Evolutionary conservation across 2,797 vertebrate species (phyloP).

Genomic region (Dendrocincla tyrannina): DNA sequence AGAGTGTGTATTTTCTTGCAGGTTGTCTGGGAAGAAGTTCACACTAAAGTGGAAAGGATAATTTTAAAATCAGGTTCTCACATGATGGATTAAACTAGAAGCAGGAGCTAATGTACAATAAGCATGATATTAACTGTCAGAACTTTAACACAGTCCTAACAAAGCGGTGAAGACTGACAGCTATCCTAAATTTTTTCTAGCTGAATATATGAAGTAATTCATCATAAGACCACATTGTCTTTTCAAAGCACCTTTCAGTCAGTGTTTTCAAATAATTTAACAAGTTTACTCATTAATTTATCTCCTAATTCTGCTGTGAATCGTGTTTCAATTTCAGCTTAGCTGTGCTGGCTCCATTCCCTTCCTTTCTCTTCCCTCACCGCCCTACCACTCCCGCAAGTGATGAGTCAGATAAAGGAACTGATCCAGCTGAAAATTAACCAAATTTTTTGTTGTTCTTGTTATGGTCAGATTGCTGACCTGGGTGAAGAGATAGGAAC

Average conservation of each 20-base stretch:
- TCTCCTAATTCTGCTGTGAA: neutral
- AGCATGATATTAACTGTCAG: neutral
- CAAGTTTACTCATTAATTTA: neutral
- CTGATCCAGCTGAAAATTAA: slow-evolving; percentile 9
- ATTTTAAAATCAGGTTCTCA: neutral
- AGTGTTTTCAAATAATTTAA: neutral
- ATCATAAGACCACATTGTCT: neutral
- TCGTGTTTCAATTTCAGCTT: neutral
- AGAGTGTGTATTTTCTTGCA: neutral
- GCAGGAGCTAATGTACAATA: neutral
- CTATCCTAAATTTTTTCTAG: neutral
- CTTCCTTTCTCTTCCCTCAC: neutral
- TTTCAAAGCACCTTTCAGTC: neutral
- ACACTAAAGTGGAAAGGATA: neutral
- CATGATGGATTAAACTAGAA: neutral
- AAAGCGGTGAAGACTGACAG: neutral
- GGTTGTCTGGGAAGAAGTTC: neutral
- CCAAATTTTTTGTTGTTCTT: neutral
- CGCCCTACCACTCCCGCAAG: neutral
- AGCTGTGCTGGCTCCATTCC: neutral
- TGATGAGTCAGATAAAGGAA: neutral
- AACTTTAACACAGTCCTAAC: neutral
- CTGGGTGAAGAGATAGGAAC: neutral
- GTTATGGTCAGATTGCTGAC: neutral
- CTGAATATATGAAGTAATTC: neutral